phyloP scores from a whole-genome alignment of 2,797 vertebrate genomes.

The Synaphobranchus kaupii region DNA sequence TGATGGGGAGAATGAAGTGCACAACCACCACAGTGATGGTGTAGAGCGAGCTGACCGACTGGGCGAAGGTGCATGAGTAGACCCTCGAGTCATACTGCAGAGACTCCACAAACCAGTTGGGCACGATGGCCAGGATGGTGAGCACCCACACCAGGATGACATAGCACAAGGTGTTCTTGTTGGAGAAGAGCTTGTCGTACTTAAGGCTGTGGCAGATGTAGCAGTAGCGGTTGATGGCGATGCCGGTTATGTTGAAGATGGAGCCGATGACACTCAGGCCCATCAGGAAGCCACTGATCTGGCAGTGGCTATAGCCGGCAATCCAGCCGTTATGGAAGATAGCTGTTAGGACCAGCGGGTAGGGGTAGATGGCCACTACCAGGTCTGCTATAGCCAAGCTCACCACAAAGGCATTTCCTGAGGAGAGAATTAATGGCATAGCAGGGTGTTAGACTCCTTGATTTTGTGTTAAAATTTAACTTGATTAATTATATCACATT shows the following conservation, averaged over 20 bases:
- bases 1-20: constrained; percentile 81
- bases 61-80: constrained; percentile 84
- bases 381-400: constrained; percentile 82
- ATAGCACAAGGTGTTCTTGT: constrained; percentile 77
- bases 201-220: constrained; percentile 84
- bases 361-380: constrained; percentile 80
- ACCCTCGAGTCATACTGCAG: constrained; percentile 80
- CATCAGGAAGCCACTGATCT: constrained; percentile 84
- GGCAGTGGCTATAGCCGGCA: constrained; percentile 80
- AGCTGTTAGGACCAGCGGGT: constrained; percentile 78
- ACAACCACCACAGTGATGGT: constrained; percentile 79
- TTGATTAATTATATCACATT: background rate
- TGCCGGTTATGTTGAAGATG: constrained; percentile 84
- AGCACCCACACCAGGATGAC: constrained; percentile 78
- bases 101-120: constrained; percentile 83
- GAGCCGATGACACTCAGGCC: constrained; percentile 83
- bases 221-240: constrained; percentile 84
- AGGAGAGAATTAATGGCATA: background rate
- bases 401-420: constrained; percentile 84
- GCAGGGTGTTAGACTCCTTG: background rate
- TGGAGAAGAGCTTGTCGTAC: constrained; percentile 79
- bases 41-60: constrained; percentile 82
- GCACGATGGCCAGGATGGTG: constrained; percentile 76
- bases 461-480: background rate
- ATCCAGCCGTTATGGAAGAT: constrained; percentile 82